Evolutionary conservation across 2,113 vertebrate genomes (phyloP), one percentile per base, ranked within the genome.

Genomic region (Tyrannus savana): DNA sequence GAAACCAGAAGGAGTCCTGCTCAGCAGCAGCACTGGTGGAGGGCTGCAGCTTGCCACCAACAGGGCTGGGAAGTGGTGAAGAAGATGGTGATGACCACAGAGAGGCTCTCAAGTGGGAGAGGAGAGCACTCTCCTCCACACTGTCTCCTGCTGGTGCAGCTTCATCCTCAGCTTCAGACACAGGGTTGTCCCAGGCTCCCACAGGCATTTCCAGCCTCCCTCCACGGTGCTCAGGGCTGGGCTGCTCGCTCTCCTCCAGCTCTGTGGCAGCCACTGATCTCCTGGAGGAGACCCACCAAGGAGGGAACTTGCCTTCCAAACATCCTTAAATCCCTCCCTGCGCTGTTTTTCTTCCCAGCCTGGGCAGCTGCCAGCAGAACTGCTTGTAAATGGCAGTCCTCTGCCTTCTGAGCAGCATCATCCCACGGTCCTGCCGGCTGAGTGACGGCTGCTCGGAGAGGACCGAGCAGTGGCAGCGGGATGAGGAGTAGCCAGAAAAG

Each of bases 331-430:
- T 60, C 83, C 58, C 74, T 50, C 21, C 84, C 84, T 88, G 53
- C 11, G 37, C 83, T 92, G 86, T 74, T 93, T 93, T 84, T 83
- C 89, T 80, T 72, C 63, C 46, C 3, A 0, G 83, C 47, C 76
- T 93, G 89, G 90, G 83, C 30, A 35, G 86, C 42, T 92, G 94
- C 94, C 90, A 94, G 84, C 67, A 95, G 64, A 96, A 84, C 64
- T 87, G 75, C 79, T 86, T 86, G 88, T 60, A 92, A 97, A 95
- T 80, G 79, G 64, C 95, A 96, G 88, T 76, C 21, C 66, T 91
- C 87, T 88, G 89, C 68, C 89, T 96, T 85, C 91, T 39, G 76
- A 93, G 79, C 8, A 4, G 92, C 94, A 66, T 4, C 95, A 93
- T 62, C 95, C 94, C 90, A 91, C 66, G 31, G 92, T 42, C 91